Evolutionary conservation across 92 coral and sea anemone species (phyloP), one percentile per base, ranked within the genome.

Genomic region (Phenganax subtilis): DNA sequence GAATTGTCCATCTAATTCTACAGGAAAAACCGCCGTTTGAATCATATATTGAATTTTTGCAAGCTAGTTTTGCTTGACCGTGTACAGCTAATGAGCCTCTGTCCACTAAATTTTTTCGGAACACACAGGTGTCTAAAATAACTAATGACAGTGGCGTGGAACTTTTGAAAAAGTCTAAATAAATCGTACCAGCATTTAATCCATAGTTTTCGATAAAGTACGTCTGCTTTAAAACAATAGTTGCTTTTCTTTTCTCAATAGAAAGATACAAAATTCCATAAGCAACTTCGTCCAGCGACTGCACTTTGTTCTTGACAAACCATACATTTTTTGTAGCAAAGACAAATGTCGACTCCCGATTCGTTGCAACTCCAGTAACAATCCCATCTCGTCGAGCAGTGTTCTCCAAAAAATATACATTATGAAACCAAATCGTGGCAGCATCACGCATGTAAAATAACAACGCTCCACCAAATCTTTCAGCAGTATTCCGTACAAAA

Each of bases 321-420:
- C 44, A 16, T 28, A 84, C 84, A 37, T 84, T 54, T n/a, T 8
- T 59, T 6, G 76, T 67, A 47, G 77, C 12, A 15, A 84, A 27
- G 31, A 30, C 77, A 76, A 84, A 56, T 31, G 65, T 70, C 10
- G 82, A 63, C 17, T 75, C 8, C 0, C 20, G 52, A 3, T 15
- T 7, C 7, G 10, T 20, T 10, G 54, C 75, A 6, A n/a, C 16
- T 11, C 55, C 68, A 16, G 57, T 15, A n/a, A 85, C 54, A 10
- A 63, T 83, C 11, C 84, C 84, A 1, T 64, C 80, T 15, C 20
- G 51, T 10, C 16, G 71, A 57, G 58, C 81, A 28, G 17, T 63
- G 62, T 69, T 79, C 17, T 85, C 70, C 4, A 29, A 47, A 44
- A 85, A 79, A 47, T 54, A 20, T 16, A 70, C 88, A 37, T 80